Conservation (phyloP, 1,140 invertebrate species). For the Pseudachorutes palmiensis region DNA sequence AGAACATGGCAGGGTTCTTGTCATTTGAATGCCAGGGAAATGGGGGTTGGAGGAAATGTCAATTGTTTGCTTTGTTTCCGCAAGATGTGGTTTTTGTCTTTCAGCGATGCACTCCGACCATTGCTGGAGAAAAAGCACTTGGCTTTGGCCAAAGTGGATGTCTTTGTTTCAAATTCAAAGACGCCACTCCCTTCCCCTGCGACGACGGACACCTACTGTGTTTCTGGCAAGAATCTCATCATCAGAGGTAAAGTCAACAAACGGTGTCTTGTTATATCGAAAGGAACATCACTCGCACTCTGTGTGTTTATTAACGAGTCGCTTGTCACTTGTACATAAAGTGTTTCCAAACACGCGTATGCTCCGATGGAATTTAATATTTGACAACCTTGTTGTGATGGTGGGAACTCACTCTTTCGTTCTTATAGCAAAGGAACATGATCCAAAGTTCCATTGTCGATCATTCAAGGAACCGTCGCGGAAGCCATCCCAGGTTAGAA, state of each 20-base stretch:
- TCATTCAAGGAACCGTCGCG: slow-evolving; percentile 44
- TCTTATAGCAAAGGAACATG: slow-evolving; percentile 40
- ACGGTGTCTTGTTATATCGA: too few relatives aligned
- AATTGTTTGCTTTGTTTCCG: not conserved
- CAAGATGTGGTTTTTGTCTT: not conserved
- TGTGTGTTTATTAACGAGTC: too few relatives aligned
- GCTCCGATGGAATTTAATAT: too few relatives aligned
- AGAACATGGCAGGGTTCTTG: too few relatives aligned
- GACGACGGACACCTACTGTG: slow-evolving; percentile 52
- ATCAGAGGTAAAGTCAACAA: slow-evolving; percentile 59
- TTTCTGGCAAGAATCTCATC: slow-evolving; percentile 62
- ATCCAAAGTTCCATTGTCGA: slow-evolving; percentile 42
- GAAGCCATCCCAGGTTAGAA: slow-evolving; percentile 47
- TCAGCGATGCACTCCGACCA: slow-evolving; percentile 47
- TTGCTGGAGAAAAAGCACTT: slow-evolving; percentile 54
- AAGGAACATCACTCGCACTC: too few relatives aligned
- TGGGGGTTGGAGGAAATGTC: not conserved
- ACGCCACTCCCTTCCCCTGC: slow-evolving; percentile 51
- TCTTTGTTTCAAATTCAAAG: slow-evolving; percentile 54
- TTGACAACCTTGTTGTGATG: too few relatives aligned
- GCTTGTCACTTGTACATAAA: not conserved
- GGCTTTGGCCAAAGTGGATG: slow-evolving; percentile 54
- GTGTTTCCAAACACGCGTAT: not conserved
- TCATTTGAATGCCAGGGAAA: slow-evolving; percentile 4
- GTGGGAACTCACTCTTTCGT: too few relatives aligned